Conservation (phyloP, 1,140 invertebrate species). For the Melitaea cinxia region DNA sequence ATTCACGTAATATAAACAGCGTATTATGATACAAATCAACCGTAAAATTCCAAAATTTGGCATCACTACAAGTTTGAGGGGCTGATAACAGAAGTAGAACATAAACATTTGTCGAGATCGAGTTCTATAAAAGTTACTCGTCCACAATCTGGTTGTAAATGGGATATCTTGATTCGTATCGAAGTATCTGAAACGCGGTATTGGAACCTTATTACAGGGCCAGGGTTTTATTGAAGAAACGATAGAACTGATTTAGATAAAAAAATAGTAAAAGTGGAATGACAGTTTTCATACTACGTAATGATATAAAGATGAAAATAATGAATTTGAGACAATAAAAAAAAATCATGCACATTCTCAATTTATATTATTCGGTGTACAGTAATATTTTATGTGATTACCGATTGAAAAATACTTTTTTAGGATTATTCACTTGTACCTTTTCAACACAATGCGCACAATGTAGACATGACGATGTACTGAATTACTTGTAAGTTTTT, state of each 20-base stretch:
- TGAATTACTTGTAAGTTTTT: too few species aligned
- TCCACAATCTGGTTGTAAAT: slow-evolving; percentile 1
- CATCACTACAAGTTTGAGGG: slow-evolving; percentile 1
- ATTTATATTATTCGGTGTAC: too few species aligned
- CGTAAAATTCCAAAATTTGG: slow-evolving; percentile 6
- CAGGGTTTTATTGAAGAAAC: slow-evolving; percentile 4
- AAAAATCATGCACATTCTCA: too few species aligned
- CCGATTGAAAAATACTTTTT: too few species aligned
- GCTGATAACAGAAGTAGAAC: not conserved
- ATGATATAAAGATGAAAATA: too few species aligned
- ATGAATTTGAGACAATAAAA: too few species aligned
- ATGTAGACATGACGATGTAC: too few species aligned
- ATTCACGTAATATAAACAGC: not conserved
- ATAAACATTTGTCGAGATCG: slow-evolving; percentile 4
- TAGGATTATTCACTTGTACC: too few species aligned
- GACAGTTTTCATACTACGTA: too few species aligned
- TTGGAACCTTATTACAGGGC: not conserved
- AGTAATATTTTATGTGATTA: too few species aligned
- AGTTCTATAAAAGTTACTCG: slow-evolving; percentile 1
- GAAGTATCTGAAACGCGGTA: not conserved
- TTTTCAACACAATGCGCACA: too few species aligned
- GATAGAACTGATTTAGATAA: slow-evolving; percentile 6
- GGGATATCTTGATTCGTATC: not conserved
- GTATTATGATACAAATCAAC: slow-evolving; percentile 1
- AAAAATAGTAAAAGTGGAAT: slow-evolving; percentile 1